Base-by-base conservation (phyloP, 2,888 invertebrate genomes). In the Clitarchus hookeri region DNA sequence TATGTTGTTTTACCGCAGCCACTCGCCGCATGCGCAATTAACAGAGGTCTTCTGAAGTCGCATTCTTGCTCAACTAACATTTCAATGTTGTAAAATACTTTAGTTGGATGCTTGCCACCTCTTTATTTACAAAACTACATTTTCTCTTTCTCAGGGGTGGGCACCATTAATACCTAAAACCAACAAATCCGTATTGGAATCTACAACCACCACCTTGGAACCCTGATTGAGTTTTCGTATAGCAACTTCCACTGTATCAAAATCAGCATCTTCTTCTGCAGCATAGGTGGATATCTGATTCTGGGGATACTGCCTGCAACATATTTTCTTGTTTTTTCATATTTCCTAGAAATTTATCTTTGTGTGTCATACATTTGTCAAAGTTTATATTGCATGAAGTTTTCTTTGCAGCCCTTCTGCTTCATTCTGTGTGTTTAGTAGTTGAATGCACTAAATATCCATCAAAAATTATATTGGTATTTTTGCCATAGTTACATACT, bases 71-170 rank as follows among this genome's bases (percentile, higher is more conserved):
- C 36, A 44, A 79, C 19, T 19, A 82, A 26, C 27, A 13, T 82
- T 82, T 82, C 23, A 44, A 82, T 23, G 19, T 82, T 82, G 82
- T 36, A 82, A 23, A 82, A 82, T 65, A 65, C 65, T 65, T 65
- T 65, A 1, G 65, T 19, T 65, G 65, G 65, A 65, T 65, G 0
- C 16, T 65, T 65, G 16, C 65, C 23, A 23, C 65, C 65, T 16
- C n/a, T 65, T 65, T 11, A 19, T 65, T 65, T 65, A 23, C 65
- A 12, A 23, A 65, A 12, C 0, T 23, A 65, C 65, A 65, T 65
- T 23, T 8, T 36, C 36, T 36, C 65, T n/a, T 65, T 65, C 65
- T 65, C 36, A 23, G 82, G 36, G 25, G 82, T 44, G 8, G 82
- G 23, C n/a, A 36, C 27, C 3, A 26, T 27, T 82, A 82, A 82